phyloP scores from a whole-genome alignment of 2,888 invertebrate species.

The Rotaria magnacalcarata region DNA sequence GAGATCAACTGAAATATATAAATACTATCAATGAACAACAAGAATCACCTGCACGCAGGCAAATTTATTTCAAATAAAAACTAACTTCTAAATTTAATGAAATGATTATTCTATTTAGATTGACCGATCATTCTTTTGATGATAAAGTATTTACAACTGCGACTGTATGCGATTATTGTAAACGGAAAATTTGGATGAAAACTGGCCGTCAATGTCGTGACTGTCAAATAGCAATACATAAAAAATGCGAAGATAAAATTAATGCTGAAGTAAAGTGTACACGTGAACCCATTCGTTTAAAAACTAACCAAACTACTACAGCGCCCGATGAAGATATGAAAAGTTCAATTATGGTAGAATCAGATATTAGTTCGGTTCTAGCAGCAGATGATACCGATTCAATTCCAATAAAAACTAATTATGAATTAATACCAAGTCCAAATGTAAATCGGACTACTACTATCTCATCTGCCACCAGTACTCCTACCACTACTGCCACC shows the following conservation, averaged over 20 bases:
- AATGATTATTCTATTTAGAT: neutral
- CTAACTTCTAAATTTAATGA: neutral
- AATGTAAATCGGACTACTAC: neutral
- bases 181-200: constrained; percentile 14
- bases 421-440: neutral
- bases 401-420: neutral
- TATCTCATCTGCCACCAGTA: too few relatives aligned
- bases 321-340: neutral
- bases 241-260: constrained; percentile 5
- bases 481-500: too few relatives aligned
- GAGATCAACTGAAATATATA: neutral
- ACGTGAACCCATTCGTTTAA: neutral
- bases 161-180: neutral
- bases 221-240: neutral
- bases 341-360: neutral
- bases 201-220: neutral
- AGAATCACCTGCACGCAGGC: neutral
- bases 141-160: neutral
- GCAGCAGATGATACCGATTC: neutral
- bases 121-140: neutral
- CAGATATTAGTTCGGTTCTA: too few relatives aligned
- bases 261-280: neutral
- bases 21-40: neutral
- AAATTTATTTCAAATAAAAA: neutral
- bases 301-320: neutral